Percentiles rank a stretch among this genome's conserved stretches.
Evolutionary conservation across 2,797 vertebrate species (phyloP).

Genomic region (Manis javanica): DNA sequence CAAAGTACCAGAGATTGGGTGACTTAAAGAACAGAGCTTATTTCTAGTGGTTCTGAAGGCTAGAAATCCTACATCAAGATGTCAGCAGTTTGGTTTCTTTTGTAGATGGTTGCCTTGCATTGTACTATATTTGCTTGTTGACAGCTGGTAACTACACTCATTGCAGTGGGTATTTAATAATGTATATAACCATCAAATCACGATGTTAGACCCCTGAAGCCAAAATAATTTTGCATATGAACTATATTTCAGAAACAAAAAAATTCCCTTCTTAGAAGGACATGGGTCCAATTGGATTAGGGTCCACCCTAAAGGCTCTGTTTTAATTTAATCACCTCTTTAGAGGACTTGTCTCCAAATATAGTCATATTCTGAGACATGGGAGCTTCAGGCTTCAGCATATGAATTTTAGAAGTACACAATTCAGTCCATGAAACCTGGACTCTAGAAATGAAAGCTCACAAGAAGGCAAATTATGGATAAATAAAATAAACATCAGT

Average conservation of each 20-base stretch:
- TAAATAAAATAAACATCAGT: background rate
- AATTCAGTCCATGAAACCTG: background rate
- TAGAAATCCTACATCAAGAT: background rate
- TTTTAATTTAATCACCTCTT: background rate
- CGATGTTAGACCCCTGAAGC: too few species aligned
- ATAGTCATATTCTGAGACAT: background rate
- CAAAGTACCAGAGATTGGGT: background rate
- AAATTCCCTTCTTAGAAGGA: background rate
- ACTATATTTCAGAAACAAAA: too few species aligned
- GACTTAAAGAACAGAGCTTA: background rate
- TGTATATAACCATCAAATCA: too few species aligned
- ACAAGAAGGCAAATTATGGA: background rate
- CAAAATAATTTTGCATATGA: too few species aligned
- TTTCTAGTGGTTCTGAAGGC: background rate
- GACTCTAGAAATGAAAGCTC: background rate
- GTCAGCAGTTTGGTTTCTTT: background rate
- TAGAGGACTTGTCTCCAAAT: background rate
- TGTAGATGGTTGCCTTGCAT: too few species aligned
- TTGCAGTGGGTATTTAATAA: too few species aligned
- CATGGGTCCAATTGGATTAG: background rate
- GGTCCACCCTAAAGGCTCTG: background rate
- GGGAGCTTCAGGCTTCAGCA: accelerated
- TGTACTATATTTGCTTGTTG: too few species aligned
- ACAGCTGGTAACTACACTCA: too few species aligned
- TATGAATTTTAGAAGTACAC: too few species aligned